Evolutionary conservation across 2,888 invertebrate species (phyloP).

Genomic region (Oscheius myriophilus): DNA sequence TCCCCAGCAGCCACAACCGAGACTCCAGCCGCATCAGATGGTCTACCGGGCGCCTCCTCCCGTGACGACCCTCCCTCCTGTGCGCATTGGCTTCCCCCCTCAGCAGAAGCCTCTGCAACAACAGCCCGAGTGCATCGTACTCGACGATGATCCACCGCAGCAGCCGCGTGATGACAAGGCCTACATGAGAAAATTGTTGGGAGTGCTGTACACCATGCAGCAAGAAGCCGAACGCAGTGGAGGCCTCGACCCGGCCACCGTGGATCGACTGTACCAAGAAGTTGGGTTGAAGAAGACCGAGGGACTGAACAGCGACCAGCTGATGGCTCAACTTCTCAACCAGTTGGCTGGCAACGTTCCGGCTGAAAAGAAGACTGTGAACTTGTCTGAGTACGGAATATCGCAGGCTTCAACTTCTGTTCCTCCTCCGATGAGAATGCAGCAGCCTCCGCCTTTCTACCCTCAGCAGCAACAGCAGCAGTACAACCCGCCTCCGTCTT

Average conservation of each 20-base stretch:
- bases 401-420: too few relatives aligned
- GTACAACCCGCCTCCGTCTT: not conserved
- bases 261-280: slow-evolving; percentile 2
- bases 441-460: not conserved
- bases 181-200: slow-evolving; percentile 10
- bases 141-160: slow-evolving; percentile 1
- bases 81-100: too few relatives aligned
- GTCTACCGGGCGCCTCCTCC: not conserved
- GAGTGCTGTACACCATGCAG: slow-evolving; percentile 17
- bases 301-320: not conserved
- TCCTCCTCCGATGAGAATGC: too few relatives aligned
- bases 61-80: too few relatives aligned
- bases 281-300: slow-evolving; percentile 7
- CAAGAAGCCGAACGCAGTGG: slow-evolving; percentile 6
- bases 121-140: not conserved
- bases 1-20: not conserved
- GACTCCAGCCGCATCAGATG: not conserved
- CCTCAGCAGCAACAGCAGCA: not conserved
- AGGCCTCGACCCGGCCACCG: not conserved
- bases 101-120: too few relatives aligned
- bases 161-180: not conserved
- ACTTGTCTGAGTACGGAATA: slow-evolving; percentile 15
- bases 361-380: not conserved
- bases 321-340: not conserved
- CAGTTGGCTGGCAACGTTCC: too few relatives aligned